Conservation (phyloP, 2,797 vertebrate genomes). For the Euphonia xanthogaster region DNA sequence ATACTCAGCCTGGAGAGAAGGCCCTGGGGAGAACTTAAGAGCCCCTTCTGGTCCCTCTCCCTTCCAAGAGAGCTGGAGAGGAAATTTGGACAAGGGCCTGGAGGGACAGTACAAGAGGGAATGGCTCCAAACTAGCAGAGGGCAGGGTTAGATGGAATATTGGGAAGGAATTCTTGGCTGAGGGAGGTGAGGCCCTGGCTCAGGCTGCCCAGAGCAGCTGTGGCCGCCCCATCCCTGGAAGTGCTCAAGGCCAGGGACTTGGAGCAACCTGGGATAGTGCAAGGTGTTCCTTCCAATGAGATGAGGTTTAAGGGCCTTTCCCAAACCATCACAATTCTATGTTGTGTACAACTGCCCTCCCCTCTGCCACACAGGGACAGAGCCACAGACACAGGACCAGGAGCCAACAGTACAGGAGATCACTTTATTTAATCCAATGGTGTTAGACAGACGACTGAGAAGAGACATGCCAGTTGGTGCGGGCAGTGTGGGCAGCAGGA, state of each 20-base stretch:
- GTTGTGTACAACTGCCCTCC: neutral
- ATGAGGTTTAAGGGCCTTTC: neutral
- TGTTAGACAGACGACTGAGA: slow-evolving; percentile 73
- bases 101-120: neutral
- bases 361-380: neutral
- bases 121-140: neutral
- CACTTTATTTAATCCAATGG: slow-evolving; percentile 80
- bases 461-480: slow-evolving; percentile 71
- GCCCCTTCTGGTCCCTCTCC: neutral
- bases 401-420: slow-evolving; percentile 69
- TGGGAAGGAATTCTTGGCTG: neutral
- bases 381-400: slow-evolving; percentile 22
- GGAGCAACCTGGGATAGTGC: neutral
- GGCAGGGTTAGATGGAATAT: too few relatives aligned
- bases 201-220: neutral
- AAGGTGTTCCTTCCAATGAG: neutral
- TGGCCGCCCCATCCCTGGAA: neutral
- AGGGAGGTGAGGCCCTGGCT: neutral
- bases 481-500: slow-evolving; percentile 65
- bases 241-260: too few relatives aligned
- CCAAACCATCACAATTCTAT: neutral
- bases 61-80: neutral
- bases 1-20: neutral
- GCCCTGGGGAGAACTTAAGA: neutral
- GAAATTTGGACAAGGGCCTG: neutral